Evolutionary conservation across 2,888 invertebrate genomes (phyloP), one percentile per base, ranked within the genome.

Genomic region (Lycia hirtaria): DNA sequence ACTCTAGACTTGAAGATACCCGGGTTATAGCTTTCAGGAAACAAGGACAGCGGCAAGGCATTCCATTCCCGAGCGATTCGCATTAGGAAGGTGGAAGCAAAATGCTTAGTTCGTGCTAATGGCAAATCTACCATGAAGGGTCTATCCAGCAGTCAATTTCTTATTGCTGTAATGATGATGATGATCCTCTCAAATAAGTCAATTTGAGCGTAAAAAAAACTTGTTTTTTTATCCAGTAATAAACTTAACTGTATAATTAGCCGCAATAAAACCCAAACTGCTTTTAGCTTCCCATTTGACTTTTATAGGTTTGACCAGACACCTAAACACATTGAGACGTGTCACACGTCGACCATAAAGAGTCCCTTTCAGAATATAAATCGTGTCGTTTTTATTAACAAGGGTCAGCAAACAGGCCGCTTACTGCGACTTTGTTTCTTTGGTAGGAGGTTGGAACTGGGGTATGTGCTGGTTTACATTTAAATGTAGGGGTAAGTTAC

Each of bases 361-460:
- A 20, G 55, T 37, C 55, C 55, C 48, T 41, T 38, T 26, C n/a
- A 19, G 33, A 49, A 35, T 22, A 48, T 55, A 55, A 55, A 55
- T 55, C 55, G 41, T 30, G 26, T 35, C 30, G 6, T 45, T 20
- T 49, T 55, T 30, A 55, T 55, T 55, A 55, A 35, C 55, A 35
- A 55, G 55, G 55, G 55, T 55, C 48, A 22, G 19, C 4, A 22
- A 26, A 32, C 0, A 10, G 17, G 26, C 12, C 38, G 22, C 48
- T 35, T 17, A n/a, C 38, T 28, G 45, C 15, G 33, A 19, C 10
- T 44, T 22, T 37, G 19, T n/a, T 4, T 37, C 17, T 12, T 9
- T 17, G 26, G 17, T 43, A 19, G 24, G 9, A 17, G 26, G 22
- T 28, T n/a, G 12, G 14, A 17, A 15, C 17, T 24, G n/a, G 12